A percentile compares a stretch with the other conserved stretches of the same genome.
These are phyloP conservation scores for Morelia viridis DNA, from an alignment of 2,797 vertebrate genomes.

Conservation along the genomic window DNA sequence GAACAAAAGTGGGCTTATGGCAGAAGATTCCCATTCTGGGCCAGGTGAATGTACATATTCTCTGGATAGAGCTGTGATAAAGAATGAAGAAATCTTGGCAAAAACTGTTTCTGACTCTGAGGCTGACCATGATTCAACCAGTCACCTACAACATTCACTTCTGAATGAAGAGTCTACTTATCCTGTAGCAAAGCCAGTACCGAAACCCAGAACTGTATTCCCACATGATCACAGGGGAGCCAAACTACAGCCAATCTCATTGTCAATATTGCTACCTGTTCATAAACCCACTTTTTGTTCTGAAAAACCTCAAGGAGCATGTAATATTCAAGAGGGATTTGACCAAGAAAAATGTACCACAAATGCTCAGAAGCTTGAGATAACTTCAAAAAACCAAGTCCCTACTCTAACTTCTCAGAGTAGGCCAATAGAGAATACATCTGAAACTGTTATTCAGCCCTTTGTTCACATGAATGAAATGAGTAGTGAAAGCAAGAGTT, in stretches of 20 bases:
- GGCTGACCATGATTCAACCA: rapidly evolving
- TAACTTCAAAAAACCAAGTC: not conserved
- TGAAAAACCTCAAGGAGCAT: constrained; percentile 60
- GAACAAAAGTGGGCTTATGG: rapidly evolving
- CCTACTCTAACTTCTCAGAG: constrained; percentile 20
- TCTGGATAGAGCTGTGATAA: constrained; percentile 14
- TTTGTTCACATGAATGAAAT: constrained; percentile 4
- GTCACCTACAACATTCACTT: not conserved
- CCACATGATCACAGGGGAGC: constrained; percentile 57
- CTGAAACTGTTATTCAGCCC: constrained; percentile 15
- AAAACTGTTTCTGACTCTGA: not conserved
- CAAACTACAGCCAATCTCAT: constrained; percentile 44
- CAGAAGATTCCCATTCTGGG: constrained; percentile 27
- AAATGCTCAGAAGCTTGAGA: constrained; percentile 28
- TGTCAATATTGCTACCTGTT: not conserved
- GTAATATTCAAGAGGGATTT: constrained; percentile 71
- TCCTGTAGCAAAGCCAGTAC: constrained; percentile 78
- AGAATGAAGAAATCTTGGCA: constrained; percentile 28
- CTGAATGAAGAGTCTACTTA: constrained; percentile 50
- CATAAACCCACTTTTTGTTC: constrained; percentile 42
- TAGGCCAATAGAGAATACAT: not conserved
- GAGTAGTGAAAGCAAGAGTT: constrained; percentile 41
- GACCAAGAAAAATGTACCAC: constrained; percentile 60
- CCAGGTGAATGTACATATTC: constrained; percentile 26
- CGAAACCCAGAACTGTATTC: constrained; percentile 92